Evolutionary conservation across 2,797 vertebrate genomes (phyloP), one percentile per base, ranked within the genome.

Genomic region (Gymnoscopelus microlampas): DNA sequence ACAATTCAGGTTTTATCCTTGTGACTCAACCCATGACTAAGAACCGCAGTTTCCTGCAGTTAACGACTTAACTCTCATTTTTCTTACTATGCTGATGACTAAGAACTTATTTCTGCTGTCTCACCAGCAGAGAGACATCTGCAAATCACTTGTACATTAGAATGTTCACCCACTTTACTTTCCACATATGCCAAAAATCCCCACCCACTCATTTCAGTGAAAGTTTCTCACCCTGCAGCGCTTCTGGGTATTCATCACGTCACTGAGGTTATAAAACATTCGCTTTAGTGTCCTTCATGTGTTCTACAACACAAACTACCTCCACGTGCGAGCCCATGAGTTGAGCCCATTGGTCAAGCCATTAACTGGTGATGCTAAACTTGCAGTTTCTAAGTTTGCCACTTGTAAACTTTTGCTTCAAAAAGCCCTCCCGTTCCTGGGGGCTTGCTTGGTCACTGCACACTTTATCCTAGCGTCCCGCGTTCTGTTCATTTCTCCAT

Each of bases 1-100:
- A 57, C 68, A 15, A 63, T 19, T 66, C 75, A n/a, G n/a, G 61
- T 51, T 71, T 83, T 73, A 63, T 44, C 0, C 58, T 60, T 29
- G 48, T 39, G 62, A 70, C 32, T n/a, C 19, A n/a, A 57, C n/a
- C 14, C 78, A 64, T 69, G 54, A 76, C 51, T 55, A 26, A 70
- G 26, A 66, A 51, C 6, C 6, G 7, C 29, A 53, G 5, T 39
- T 71, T 4, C 10, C 59, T 72, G 50, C 11, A 53, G 35, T 32
- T 29, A 29, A 29, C 70, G 53, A 71, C 64, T 66, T 44, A 44
- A 48, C 53, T 49, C 24, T 55, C 8, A 56, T 63, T 49, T 60
- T 60, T 63, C 0, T 29, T 29, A 29, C 49, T 68, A 35, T 57
- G 49, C 63, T 72, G 19, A 61, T 32, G 60, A 47, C n/a, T 35